Evolutionary conservation across 2,797 vertebrate genomes (phyloP).

Genomic region (Acestrorhynchus altus): DNA sequence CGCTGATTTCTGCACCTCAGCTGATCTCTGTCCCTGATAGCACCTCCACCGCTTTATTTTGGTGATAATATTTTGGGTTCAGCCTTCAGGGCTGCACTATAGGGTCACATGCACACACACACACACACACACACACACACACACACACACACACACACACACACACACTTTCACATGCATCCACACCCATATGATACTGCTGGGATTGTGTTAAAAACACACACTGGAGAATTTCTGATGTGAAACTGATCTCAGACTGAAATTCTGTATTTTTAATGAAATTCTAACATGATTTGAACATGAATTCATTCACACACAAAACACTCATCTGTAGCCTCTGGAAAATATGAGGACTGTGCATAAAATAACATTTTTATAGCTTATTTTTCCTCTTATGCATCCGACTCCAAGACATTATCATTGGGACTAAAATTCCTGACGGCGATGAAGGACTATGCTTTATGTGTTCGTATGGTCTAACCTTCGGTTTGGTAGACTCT

Average conservation of each 20-base stretch:
- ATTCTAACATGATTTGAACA: background rate
- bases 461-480: no score
- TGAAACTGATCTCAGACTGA: background rate
- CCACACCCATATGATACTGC: background rate
- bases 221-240: background rate
- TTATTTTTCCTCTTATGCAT: no score
- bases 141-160: background rate
- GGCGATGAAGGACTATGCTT: no score
- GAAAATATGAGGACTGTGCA: no score
- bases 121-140: background rate
- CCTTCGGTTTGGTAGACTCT: background rate
- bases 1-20: constrained; percentile 70
- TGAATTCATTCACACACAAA: background rate
- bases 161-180: background rate
- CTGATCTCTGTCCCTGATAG: constrained; percentile 53
- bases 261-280: background rate
- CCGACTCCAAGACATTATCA: no score
- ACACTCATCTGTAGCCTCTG: no score
- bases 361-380: no score
- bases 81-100: background rate
- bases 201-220: background rate
- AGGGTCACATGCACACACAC: no score
- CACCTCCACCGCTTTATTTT: constrained; percentile 60
- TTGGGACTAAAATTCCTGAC: no score
- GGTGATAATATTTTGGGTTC: constrained; percentile 68